Percentiles rank a stretch among this genome's conserved stretches.
phyloP scores from a whole-genome alignment of 2,113 vertebrate genomes.

The Grus americana region DNA sequence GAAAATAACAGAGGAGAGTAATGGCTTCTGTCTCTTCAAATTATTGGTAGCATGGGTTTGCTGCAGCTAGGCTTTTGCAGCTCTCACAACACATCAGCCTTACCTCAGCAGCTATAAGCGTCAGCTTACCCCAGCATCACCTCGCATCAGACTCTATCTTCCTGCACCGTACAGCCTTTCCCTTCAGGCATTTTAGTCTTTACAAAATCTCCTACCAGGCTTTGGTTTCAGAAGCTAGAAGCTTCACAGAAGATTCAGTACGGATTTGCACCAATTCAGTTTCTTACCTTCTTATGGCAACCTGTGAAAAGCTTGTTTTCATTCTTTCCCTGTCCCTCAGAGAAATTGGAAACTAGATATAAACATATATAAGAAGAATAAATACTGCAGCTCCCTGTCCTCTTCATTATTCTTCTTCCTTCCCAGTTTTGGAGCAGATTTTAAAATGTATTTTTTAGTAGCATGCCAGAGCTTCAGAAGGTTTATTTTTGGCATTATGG shows the following conservation, averaged over 20 bases:
- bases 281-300: not conserved
- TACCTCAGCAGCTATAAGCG: not conserved
- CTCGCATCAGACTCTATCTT: not conserved
- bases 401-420: not conserved
- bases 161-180: not conserved
- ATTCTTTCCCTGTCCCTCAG: not conserved
- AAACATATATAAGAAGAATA: not conserved
- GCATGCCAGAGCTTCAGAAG: not conserved
- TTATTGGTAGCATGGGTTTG: conserved; percentile 38
- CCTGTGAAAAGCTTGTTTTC: not conserved
- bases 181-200: not conserved
- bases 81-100: conserved; percentile 5
- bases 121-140: not conserved
- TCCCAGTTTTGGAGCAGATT: not conserved
- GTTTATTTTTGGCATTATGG: not conserved
- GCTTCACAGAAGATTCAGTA: not conserved
- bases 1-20: conserved; percentile 45
- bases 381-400: not conserved
- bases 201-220: not conserved
- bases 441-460: not conserved
- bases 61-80: not conserved
- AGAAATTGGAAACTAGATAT: not conserved
- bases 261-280: not conserved
- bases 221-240: not conserved
- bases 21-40: conserved; percentile 71